Conservation (phyloP, 2,888 invertebrate species). For the Andricus quercusramuli region DNA sequence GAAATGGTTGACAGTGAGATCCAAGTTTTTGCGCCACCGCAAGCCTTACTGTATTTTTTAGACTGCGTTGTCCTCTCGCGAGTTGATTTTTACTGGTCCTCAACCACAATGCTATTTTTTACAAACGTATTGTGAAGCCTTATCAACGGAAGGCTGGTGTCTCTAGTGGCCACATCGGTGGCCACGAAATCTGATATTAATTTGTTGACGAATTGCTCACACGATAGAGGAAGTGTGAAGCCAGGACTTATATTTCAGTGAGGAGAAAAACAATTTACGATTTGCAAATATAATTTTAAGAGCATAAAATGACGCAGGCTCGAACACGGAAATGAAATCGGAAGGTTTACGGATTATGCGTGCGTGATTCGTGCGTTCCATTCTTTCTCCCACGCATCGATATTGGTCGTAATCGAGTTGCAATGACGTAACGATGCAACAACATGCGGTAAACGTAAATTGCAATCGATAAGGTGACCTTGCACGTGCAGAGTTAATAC, state of each 20-base stretch:
- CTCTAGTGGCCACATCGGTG: not conserved
- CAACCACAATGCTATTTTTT: not conserved
- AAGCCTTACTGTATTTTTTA: not conserved
- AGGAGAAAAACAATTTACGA: not conserved
- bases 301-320: not conserved
- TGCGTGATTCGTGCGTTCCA: slow-evolving; percentile 50
- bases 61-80: not conserved
- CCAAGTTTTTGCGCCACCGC: not conserved
- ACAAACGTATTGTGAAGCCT: not conserved
- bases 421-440: slow-evolving; percentile 66
- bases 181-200: not conserved
- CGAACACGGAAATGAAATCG: not conserved
- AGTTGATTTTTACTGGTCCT: not conserved
- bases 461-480: slow-evolving; percentile 74
- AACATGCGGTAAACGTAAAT: slow-evolving; percentile 66
- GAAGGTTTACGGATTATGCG: slow-evolving; percentile 32
- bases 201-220: slow-evolving; percentile 10
- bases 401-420: slow-evolving; percentile 57
- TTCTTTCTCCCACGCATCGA: slow-evolving; percentile 56
- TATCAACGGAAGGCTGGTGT: not conserved
- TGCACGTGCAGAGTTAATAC: slow-evolving; percentile 58
- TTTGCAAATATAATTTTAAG: not conserved
- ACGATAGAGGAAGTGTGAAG: not conserved
- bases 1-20: not conserved
- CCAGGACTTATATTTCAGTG: not conserved